Evolutionary conservation across 2,797 vertebrate genomes (phyloP), one percentile per base, ranked within the genome.

Genomic region (Eurystomus glaucurus): DNA sequence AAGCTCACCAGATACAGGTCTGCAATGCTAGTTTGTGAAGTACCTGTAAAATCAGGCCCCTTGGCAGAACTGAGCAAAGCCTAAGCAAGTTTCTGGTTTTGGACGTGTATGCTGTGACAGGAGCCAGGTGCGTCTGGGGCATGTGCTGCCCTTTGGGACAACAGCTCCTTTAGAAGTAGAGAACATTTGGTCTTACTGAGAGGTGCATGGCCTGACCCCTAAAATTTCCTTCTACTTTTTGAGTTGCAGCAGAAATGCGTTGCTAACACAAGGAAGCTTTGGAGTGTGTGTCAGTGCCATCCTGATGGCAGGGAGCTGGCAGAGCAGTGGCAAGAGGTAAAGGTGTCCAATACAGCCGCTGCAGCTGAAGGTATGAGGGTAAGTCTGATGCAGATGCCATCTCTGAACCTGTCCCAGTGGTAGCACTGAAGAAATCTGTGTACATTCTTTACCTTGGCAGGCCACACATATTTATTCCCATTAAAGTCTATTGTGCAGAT

Each of bases 401-500:
- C 84, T 93, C 71, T 80, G n/a, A 89, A 41, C 33, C 75, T 54
- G 55, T 65, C 80, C 57, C 76, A 41, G 48, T 0, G 48, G 55
- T 28, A 71, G 35, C 70, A 64, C 58, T 43, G 69, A 39, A 74
- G 81, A 94, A 96, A 93, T 66, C 48, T 60, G 52, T 52, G 65
- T 57, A 58, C 20, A 52, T 84, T 80, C 81, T 88, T 96, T 90
- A 77, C 80, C 54, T 92, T 96, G 64, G 50, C 72, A 85, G 77
- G 88, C 85, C 81, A 79, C 37, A 39, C 39, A 21, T 31, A 84
- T 90, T 88, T 90, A 75, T 93, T 92, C 60, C 86, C 61, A 76
- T 92, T 86, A 76, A 95, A 95, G 86, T 88, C 76, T 76, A 48
- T 78, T 92, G 76, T 74, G 52, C 72, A 88, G 64, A 87, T 87